Conservation (phyloP, 2,888 invertebrate species). For the Glaucopsyche alexis region DNA sequence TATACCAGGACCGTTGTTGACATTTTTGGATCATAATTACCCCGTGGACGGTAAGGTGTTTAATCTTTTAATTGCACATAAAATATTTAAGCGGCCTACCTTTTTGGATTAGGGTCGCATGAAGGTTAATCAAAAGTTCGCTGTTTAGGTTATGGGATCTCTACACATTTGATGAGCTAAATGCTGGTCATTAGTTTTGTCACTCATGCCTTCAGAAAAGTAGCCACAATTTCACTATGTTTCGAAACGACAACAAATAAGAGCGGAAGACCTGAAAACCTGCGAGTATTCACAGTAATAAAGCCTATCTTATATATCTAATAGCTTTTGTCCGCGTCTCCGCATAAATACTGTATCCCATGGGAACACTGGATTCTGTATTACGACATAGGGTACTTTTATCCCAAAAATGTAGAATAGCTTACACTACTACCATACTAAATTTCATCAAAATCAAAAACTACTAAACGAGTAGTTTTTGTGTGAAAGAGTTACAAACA, state of each 20-base stretch:
- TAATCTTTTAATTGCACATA: slow-evolving; percentile 38
- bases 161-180: neutral
- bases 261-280: no score
- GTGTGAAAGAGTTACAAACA: no score
- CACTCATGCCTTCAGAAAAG: neutral
- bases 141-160: slow-evolving; percentile 1
- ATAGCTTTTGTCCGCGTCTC: no score
- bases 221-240: neutral
- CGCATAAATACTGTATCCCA: no score
- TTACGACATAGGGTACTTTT: no score
- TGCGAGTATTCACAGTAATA: no score
- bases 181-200: neutral
- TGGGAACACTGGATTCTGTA: no score
- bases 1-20: slow-evolving; percentile 51
- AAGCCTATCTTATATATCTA: no score
- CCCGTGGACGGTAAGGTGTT: slow-evolving; percentile 35
- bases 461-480: no score
- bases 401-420: no score
- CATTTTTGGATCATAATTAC: slow-evolving; percentile 47
- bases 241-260: neutral
- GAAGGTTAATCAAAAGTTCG: slow-evolving; percentile 27
- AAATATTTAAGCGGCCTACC: slow-evolving; percentile 31
- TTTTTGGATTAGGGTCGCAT: slow-evolving; percentile 20
- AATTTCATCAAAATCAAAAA: no score
- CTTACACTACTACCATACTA: no score